phyloP scores from a whole-genome alignment of 2,888 invertebrate species.

The Xiphydria camelus region DNA sequence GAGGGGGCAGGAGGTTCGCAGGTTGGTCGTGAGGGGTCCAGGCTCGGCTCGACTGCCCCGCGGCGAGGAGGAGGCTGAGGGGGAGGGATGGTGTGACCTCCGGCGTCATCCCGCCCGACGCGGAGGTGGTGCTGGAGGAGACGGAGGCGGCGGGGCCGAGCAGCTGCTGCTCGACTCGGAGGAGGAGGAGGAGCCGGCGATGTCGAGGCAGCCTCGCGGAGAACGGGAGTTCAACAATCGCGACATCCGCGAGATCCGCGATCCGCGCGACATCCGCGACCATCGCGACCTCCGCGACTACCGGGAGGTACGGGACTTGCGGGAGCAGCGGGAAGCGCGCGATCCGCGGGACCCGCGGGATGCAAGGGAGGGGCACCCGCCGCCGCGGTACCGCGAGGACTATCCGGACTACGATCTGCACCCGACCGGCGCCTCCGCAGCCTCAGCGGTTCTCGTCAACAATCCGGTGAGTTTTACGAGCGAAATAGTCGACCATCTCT shows the following conservation, averaged over 20 bases:
- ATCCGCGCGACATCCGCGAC: conserved; percentile 40
- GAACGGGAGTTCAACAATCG: conserved; percentile 44
- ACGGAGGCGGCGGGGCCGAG: conserved; percentile 55
- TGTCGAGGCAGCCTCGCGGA: conserved; percentile 48
- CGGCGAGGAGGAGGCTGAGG: conserved; percentile 55
- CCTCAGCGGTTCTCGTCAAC: conserved; percentile 40
- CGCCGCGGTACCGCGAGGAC: conserved; percentile 28
- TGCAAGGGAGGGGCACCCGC: conserved; percentile 60
- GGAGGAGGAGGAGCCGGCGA: conserved; percentile 51
- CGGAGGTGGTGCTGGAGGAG: conserved; percentile 29
- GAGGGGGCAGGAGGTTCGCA: conserved; percentile 24
- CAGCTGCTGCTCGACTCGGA: conserved; percentile 58
- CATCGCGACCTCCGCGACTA: conserved; percentile 19
- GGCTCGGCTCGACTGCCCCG: conserved; percentile 46
- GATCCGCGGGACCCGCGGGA: conserved; percentile 47
- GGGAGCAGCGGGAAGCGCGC: conserved; percentile 13
- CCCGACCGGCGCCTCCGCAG: conserved; percentile 24
- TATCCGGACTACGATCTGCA: conserved; percentile 45
- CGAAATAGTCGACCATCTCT: conserved; percentile 12
- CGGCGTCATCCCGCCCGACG: conserved; percentile 45
- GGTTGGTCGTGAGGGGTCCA: conserved; percentile 51
- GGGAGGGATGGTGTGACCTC: conserved; percentile 54
- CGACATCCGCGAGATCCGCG: conserved; percentile 35
- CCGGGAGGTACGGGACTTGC: conserved; percentile 8
- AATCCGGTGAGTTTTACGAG: conserved; percentile 42